Evolutionary conservation across 1,140 invertebrate genomes (phyloP).

Genomic region (Drosophila cardini): DNA sequence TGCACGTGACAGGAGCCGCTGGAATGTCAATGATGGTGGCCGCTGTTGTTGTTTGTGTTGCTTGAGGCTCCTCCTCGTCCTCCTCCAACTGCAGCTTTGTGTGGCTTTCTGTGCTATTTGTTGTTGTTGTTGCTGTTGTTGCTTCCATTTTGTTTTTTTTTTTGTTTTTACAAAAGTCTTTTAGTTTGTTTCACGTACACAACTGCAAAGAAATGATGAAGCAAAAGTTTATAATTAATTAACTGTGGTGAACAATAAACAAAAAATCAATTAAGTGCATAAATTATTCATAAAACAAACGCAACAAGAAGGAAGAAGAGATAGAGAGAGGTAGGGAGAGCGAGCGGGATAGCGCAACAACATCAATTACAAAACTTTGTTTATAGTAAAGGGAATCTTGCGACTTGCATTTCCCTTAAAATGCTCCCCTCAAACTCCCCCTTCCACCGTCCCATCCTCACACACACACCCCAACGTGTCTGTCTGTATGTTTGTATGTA

Average conservation of each 20-base stretch:
- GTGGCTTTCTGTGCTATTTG: conserved; percentile 52
- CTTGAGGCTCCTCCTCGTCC: conserved; percentile 15
- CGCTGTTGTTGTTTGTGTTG: conserved; percentile 16
- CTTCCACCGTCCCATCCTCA: neutral
- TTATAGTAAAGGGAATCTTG: conserved; percentile 51
- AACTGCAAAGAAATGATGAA: conserved; percentile 27
- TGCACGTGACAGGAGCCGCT: conserved; percentile 40
- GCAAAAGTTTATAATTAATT: conserved; percentile 74
- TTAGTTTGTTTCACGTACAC: conserved; percentile 20
- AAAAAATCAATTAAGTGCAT: conserved; percentile 81
- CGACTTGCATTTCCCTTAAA: conserved; percentile 42
- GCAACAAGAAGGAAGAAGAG: conserved; percentile 19
- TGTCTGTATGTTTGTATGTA: conserved; percentile 38
- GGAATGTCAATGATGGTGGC: conserved; percentile 83
- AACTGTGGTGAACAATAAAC: conserved; percentile 71
- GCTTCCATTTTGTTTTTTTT: conserved; percentile 38
- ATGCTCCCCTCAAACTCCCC: conserved; percentile 22
- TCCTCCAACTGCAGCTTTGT: conserved; percentile 63
- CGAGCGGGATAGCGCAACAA: conserved; percentile 9
- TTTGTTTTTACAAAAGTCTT: conserved; percentile 49
- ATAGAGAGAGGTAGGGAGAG: neutral
- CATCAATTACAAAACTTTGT: conserved; percentile 55
- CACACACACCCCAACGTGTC: neutral
- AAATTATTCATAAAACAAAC: conserved; percentile 76
- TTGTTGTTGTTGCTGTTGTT: conserved; percentile 38